phyloP scores from a whole-genome alignment of 2,888 invertebrate species.

The Acanthacorydalis orientalis region DNA sequence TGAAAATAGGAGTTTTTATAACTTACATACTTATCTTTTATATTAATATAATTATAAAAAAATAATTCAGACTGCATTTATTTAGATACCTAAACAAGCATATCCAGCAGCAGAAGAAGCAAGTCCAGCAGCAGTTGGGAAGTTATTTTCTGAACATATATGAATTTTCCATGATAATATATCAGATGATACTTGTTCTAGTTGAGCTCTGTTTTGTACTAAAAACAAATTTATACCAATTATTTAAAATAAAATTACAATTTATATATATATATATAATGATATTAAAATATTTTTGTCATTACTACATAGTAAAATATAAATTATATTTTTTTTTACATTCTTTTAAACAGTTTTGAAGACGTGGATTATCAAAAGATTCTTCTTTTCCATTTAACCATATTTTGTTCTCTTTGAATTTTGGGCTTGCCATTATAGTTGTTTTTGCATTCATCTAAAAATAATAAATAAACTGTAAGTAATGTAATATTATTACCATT shows the following conservation, averaged over 20 bases:
- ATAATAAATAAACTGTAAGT: constrained; percentile 5
- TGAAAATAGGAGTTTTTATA: constrained; percentile 14
- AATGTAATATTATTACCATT: neutral
- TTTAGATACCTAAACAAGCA: constrained; percentile 57
- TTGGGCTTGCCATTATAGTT: constrained; percentile 55
- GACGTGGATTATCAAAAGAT: constrained; percentile 49
- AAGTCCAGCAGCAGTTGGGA: constrained; percentile 95
- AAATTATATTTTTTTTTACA: constrained; percentile 28
- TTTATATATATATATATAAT: neutral
- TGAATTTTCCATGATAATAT: constrained; percentile 54
- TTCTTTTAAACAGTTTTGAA: constrained; percentile 59
- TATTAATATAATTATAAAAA: no score
- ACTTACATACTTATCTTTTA: no score
- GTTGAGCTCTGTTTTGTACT: constrained; percentile 32
- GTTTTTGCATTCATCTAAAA: constrained; percentile 77
- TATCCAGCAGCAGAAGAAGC: constrained; percentile 98
- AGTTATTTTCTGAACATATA: constrained; percentile 86
- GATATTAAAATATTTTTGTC: no score
- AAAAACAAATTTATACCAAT: constrained; percentile 12
- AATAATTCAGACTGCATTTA: neutral
- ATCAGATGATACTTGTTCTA: constrained; percentile 17
- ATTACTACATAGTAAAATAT: no score
- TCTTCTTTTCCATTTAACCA: constrained; percentile 84
- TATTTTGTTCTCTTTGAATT: constrained; percentile 58
- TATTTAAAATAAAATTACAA: neutral